phyloP scores from a whole-genome alignment of 1,140 invertebrate genomes.

The Lasioglossum baleicum region DNA sequence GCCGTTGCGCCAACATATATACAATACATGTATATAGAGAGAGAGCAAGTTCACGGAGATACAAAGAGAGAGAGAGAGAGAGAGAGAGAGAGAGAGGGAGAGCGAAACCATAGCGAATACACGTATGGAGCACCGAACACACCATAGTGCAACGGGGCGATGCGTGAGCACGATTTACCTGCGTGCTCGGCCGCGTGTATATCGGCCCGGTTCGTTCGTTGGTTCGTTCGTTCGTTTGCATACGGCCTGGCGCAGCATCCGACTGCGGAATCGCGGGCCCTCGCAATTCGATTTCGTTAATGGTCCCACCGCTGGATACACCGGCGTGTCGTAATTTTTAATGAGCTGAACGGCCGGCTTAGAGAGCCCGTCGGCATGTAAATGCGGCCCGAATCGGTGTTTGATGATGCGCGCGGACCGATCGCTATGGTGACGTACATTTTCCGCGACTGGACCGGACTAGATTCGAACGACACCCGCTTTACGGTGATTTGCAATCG shows the following conservation, averaged over 20 bases:
- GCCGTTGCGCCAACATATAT: neutral
- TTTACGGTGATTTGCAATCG: neutral
- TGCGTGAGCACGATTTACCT: constrained; percentile 6
- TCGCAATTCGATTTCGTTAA: constrained; percentile 61
- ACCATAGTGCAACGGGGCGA: neutral
- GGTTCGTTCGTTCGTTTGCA: constrained; percentile 18
- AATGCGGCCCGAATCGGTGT: constrained; percentile 42
- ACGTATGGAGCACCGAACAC: neutral
- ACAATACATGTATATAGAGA: too few relatives aligned
- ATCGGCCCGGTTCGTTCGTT: neutral
- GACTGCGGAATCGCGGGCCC: constrained; percentile 28
- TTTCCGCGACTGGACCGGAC: constrained; percentile 38
- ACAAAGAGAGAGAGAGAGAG: too few relatives aligned
- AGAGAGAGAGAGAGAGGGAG: neutral
- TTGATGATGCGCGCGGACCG: constrained; percentile 35
- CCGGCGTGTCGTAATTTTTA: constrained; percentile 60
- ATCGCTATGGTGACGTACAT: neutral
- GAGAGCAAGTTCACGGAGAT: neutral
- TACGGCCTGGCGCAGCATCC: constrained; percentile 4
- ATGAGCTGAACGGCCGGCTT: constrained; percentile 43
- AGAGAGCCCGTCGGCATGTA: constrained; percentile 39
- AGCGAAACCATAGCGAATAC: too few relatives aligned
- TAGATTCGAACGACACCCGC: neutral
- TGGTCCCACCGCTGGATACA: constrained; percentile 29
- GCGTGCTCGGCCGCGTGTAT: neutral